A percentile compares a stretch with the other conserved stretches of the same genome.
These are phyloP conservation scores for Harpalus rufipes DNA, from an alignment of 2,888 invertebrate species.

Conservation along the genomic window DNA sequence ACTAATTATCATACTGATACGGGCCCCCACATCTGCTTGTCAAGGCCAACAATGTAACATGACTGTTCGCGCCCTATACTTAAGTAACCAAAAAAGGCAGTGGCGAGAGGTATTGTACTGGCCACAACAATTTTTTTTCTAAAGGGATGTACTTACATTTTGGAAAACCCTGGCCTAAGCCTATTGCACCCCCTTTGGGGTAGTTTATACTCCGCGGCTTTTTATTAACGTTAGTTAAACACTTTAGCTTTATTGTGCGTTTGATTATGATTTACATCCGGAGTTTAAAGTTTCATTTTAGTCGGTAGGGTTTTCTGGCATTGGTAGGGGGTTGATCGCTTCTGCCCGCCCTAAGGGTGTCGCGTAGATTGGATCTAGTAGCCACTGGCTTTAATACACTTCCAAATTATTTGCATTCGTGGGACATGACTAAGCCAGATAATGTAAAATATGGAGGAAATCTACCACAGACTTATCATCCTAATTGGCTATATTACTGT, in stretches of 20 bases:
- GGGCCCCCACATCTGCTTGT: no score
- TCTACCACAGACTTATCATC: constrained; percentile 33
- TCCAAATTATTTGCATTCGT: constrained; percentile 55
- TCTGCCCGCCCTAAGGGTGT: constrained; percentile 59
- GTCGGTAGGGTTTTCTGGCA: constrained; percentile 22
- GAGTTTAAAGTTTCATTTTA: constrained; percentile 65
- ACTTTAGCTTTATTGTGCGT: constrained; percentile 54
- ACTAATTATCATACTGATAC: no score
- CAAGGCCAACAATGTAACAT: no score
- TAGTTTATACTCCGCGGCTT: constrained; percentile 44
- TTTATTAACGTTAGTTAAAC: constrained; percentile 59
- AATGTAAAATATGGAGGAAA: constrained; percentile 33
- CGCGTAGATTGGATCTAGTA: constrained; percentile 62
- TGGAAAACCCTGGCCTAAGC: neutral
- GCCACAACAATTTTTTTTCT: no score
- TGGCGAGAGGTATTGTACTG: no score
- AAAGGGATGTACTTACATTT: neutral
- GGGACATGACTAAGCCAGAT: constrained; percentile 41
- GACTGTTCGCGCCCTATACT: no score
- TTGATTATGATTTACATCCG: constrained; percentile 65
- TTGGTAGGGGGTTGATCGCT: constrained; percentile 41
- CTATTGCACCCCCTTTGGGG: constrained; percentile 1
- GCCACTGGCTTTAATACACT: constrained; percentile 62
- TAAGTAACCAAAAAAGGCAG: no score
- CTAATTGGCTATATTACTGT: constrained; percentile 37